Evolutionary conservation across 1,140 invertebrate species (phyloP), one percentile per base, ranked within the genome.

Genomic region (Gryllus bimaculatus): DNA sequence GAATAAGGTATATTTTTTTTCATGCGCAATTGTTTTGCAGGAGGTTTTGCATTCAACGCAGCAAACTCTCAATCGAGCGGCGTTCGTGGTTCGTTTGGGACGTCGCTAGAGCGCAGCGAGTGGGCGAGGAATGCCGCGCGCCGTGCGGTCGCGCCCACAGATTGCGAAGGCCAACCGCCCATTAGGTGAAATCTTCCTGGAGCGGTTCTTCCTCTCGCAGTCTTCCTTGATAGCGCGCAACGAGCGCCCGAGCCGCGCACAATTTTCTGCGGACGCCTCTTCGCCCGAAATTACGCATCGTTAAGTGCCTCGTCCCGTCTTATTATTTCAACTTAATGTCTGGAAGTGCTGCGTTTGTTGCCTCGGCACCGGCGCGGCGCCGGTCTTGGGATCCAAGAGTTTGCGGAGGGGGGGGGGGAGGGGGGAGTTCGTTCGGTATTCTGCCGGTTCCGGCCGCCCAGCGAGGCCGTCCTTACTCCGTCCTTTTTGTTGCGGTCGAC

Each of bases 221-320:
- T n/a, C 54, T 66, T 66, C 54, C 54, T 66, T 66, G 54, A 66
- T 66, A 66, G n/a, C n/a, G n/a, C n/a, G n/a, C n/a, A n/a, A n/a
- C n/a, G 54, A 0, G 10, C 18, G 18, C 10, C 10, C 54, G 54
- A 66, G 54, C 18, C 54, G 0, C 18, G 10, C 54, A 66, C 18
- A 66, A 10, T 66, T 66, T 66, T 66, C 54, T 66, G 54, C 10
- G 18, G 54, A 66, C 54, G 10, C 2, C 7, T 66, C 10, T 66
- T 66, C n/a, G n/a, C n/a, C 54, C 54, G 18, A 10, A 66, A 66
- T 66, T 66, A 66, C 54, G n/a, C 54, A 66, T 13, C n/a, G 54
- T 66, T 66, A 66, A 66, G 26, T 39, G 26, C 26, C 54, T 66
- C 10, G 54, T 18, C 54, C 54, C 54, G 54, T 66, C 54, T 66